phyloP scores from a whole-genome alignment of 1,140 invertebrate genomes.

The Macrosteles quadrilineatus region DNA sequence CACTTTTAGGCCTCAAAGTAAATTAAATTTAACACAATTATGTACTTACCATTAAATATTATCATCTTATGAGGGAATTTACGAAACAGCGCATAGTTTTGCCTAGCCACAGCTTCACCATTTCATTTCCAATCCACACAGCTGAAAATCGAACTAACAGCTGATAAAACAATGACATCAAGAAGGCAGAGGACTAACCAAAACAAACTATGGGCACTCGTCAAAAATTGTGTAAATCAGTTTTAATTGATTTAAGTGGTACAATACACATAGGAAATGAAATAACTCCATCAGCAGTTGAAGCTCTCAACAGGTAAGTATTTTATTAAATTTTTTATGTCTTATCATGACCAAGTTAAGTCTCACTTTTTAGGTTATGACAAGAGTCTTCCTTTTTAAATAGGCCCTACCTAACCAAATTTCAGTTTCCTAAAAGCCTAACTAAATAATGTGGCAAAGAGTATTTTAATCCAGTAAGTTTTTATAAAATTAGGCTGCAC shows the following conservation, averaged over 20 bases:
- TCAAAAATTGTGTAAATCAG: slow-evolving; percentile 42
- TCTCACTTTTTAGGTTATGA: too few relatives aligned
- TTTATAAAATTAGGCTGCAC: too few relatives aligned
- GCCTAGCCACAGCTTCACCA: neutral
- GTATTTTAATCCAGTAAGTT: too few relatives aligned
- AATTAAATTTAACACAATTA: neutral
- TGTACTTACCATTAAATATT: slow-evolving; percentile 28
- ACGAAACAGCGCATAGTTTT: slow-evolving; percentile 28
- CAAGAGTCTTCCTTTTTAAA: too few relatives aligned
- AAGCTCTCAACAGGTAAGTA: slow-evolving; percentile 63
- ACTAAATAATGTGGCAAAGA: too few relatives aligned
- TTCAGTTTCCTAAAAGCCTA: too few relatives aligned
- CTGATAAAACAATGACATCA: slow-evolving; percentile 22
- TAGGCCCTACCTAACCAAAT: too few relatives aligned
- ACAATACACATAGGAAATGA: slow-evolving; percentile 74
- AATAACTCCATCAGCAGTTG: slow-evolving; percentile 63
- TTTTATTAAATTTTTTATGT: too few relatives aligned
- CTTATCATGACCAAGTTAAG: too few relatives aligned
- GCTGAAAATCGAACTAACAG: slow-evolving; percentile 26
- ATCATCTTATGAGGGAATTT: slow-evolving; percentile 29
- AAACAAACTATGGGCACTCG: neutral
- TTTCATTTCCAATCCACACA: slow-evolving; percentile 13
- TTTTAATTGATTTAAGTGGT: slow-evolving; percentile 76
- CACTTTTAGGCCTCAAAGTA: too few relatives aligned
- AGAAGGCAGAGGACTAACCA: slow-evolving; percentile 2